Base-by-base conservation (phyloP, 2,113 vertebrate genomes). In the Tetraodon nigroviridis region DNA sequence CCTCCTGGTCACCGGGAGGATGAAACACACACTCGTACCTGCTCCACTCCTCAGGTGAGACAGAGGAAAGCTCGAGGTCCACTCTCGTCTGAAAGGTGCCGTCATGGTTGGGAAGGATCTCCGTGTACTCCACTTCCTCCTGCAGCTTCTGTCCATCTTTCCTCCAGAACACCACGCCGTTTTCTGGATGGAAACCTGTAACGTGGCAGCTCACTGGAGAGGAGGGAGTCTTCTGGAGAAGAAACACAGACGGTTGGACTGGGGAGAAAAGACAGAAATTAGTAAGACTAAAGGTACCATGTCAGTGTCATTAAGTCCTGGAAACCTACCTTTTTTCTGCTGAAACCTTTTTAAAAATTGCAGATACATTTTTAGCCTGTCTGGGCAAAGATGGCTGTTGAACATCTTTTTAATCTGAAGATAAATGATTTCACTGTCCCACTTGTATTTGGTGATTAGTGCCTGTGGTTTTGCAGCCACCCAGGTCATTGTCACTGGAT, bases 1-100 rank as follows among this genome's bases (percentile, higher is more conserved):
- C 13, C 0, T 74, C 42, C 14, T 62, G 0, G 0, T 3, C 49
- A 4, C 62, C 71, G 52, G 0, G 46, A 18, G 67, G 52, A 4
- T 67, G 64, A 67, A 79, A 77, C 70, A 75, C 61, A 61, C 76
- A 79, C 0, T 58, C 40, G 16, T 52, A 71, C 13, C 14, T 61
- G 3, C 1, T 37, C 75, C 71, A 55, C 42, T 72, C 49, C 24
- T 57, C 71, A 51, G 51, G 24, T 6, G 21, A 15, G 22, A 54
- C 22, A 5, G 55, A 51, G 6, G 0, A 50, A 0, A 66, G 4
- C 1, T 63, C 2, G 44, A 89, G 21, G 8, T 50, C 64, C 16
- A 55, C 41, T 1, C 56, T 73, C 53, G 51, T 64, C 85, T 85
- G 80, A 63, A 84, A 89, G 44, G 71, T 75, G 24, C 84, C 75